phyloP scores from a whole-genome alignment of 2,113 vertebrate genomes.

The Chiloscyllium plagiosum region DNA sequence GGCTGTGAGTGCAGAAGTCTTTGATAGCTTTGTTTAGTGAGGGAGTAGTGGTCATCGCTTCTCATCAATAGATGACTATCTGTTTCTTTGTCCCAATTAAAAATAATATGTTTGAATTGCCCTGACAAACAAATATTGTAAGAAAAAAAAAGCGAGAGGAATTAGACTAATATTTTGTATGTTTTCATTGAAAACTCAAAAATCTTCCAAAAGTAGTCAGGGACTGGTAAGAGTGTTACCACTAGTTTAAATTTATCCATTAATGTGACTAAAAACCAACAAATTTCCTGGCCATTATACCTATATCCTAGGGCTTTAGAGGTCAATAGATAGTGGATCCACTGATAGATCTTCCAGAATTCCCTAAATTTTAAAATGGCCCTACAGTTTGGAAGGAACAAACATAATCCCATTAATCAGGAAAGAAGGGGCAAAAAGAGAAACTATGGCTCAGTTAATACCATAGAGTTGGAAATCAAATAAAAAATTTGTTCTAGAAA shows the following conservation, averaged over 20 bases:
- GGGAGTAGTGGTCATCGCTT: neutral
- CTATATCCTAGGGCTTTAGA: neutral
- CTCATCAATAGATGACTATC: neutral
- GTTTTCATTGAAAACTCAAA: neutral
- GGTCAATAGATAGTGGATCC: neutral
- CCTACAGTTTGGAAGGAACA: neutral
- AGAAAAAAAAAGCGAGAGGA: neutral
- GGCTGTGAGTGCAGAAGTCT: conserved; percentile 71
- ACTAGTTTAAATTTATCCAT: neutral
- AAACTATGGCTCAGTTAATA: neutral
- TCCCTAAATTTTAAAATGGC: no score
- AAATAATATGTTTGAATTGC: neutral
- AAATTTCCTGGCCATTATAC: neutral
- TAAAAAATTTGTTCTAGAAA: neutral
- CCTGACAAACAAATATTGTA: neutral
- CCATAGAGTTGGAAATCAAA: neutral
- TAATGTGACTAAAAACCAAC: neutral
- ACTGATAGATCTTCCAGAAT: neutral
- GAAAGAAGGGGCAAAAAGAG: neutral
- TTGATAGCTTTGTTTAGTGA: neutral
- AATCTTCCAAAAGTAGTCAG: neutral
- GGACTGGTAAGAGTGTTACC: neutral
- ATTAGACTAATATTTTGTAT: neutral
- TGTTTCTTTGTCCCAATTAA: neutral
- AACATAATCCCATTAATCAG: neutral